Evolutionary conservation across 2,113 vertebrate genomes (phyloP), one percentile per base, ranked within the genome.

Genomic region (Oenanthe melanoleuca): DNA sequence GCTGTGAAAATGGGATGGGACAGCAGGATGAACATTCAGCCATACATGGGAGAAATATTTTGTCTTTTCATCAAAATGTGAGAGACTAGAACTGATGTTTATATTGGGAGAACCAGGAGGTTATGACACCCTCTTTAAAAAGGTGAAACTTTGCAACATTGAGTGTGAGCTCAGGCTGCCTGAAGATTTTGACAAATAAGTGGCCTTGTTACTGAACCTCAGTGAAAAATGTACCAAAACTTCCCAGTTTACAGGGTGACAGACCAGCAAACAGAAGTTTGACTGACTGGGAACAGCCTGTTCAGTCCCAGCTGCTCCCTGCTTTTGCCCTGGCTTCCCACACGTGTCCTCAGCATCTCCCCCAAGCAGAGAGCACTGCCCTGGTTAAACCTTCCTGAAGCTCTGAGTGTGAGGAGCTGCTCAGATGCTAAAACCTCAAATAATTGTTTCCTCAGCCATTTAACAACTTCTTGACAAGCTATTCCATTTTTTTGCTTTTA

Each of bases 291-390:
- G 28, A 81, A 33, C 21, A 37, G n/a, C 52, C 47, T 28, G 4
- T 19, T 57, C 0, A 0, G 16, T 29, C 60, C 16, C 60, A 67
- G 29, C 23, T 0, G 0, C 40, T 44, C 44, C 9, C 31, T 14
- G 31, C 52, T 72, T 61, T 69, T 91, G 65, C 53, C 57, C 66
- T 55, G 72, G 28, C 69, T 38, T 12, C 49, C 53, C 53, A 38
- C 2, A 12, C 0, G 0, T 8, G 28, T 29, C 60, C 69, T 86
- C 71, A 6, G 8, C 0, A 0, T 40, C 64, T 28, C 57, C 9
- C 15, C 33, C 57, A 49, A 57, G 52, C 56, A 71, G 26, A 44
- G 84, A 71, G 15, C 3, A 19, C 8, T 49, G 73, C 53, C 49
- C 69, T 37, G 8, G 60, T 74, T 88, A 64, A 94, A 71, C 45